A percentile compares a stretch with the other conserved stretches of the same genome.
These are phyloP conservation scores for Eudasyphora cyanicolor DNA, from an alignment of 2,888 invertebrate genomes.

Conservation along the genomic window DNA sequence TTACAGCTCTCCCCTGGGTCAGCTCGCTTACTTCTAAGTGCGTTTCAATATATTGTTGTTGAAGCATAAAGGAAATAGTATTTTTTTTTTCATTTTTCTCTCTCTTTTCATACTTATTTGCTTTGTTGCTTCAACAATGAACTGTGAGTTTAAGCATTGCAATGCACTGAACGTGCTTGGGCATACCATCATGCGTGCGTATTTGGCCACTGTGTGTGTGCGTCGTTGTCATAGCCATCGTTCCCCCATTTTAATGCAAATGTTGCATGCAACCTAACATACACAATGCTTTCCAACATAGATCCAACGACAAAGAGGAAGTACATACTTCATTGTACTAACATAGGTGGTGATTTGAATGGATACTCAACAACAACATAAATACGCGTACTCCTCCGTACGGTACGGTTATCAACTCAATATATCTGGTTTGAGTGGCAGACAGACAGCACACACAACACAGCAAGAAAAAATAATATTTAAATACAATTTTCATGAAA, in stretches of 20 bases:
- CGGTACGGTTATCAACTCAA: not conserved
- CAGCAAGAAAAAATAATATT: conserved; percentile 4
- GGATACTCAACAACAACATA: too few species aligned
- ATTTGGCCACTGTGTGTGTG: not conserved
- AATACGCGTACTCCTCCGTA: too few species aligned
- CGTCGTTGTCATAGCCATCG: too few species aligned
- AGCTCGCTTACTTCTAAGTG: not conserved
- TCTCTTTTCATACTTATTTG: too few species aligned
- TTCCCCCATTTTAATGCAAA: conserved; percentile 10
- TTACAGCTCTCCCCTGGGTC: not conserved
- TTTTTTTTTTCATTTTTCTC: conserved; percentile 20
- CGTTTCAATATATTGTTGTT: not conserved
- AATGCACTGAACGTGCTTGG: not conserved
- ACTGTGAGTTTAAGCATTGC: conserved; percentile 7
- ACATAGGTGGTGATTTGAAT: not conserved
- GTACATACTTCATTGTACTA: too few species aligned
- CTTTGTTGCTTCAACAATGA: not conserved
- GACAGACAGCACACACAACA: not conserved
- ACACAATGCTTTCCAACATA: not conserved
- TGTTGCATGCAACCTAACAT: conserved; percentile 20
- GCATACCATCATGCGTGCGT: conserved; percentile 24
- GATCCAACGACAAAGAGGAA: not conserved
- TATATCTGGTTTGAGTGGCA: not conserved
- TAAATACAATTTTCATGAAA: not conserved
- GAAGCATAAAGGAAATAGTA: conserved; percentile 12